Conservation (phyloP, 2,113 vertebrate species). For the Pollimyrus isidori region DNA sequence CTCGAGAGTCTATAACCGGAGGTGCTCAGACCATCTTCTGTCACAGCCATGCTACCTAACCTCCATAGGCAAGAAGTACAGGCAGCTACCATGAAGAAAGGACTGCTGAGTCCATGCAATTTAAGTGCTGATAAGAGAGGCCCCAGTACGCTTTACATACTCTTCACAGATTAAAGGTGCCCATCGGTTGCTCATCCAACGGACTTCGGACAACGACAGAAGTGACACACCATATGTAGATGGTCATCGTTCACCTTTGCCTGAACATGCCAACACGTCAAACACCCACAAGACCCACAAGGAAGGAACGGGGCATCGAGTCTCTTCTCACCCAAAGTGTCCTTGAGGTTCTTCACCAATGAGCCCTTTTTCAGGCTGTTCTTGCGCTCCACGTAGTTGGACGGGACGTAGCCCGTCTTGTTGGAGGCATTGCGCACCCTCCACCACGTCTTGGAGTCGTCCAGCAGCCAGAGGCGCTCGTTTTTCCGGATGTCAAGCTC, state of each 20-base stretch:
- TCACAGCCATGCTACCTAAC: not conserved
- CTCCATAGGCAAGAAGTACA: not conserved
- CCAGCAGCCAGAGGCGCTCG: slow-evolving; percentile 89
- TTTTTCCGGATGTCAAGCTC: slow-evolving; percentile 99
- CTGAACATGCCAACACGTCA: not conserved
- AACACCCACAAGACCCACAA: not conserved
- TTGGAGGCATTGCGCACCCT: slow-evolving; percentile 87
- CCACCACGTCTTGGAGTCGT: slow-evolving; percentile 99
- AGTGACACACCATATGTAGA: not conserved
- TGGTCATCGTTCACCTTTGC: not conserved
- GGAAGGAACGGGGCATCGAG: not conserved
- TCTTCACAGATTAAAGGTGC: not conserved
- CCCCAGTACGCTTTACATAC: not conserved
- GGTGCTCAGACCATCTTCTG: not conserved
- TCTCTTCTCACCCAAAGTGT: slow-evolving; percentile 81
- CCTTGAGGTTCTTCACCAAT: slow-evolving; percentile 94
- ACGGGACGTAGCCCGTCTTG: slow-evolving; percentile 91
- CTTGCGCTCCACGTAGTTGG: slow-evolving; percentile 96
- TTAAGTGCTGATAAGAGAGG: not conserved
- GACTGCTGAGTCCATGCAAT: not conserved
- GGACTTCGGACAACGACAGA: not conserved
- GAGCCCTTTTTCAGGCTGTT: slow-evolving; percentile 98
- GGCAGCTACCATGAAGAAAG: not conserved
- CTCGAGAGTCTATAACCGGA: not conserved
- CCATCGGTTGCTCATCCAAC: not conserved